Evolutionary conservation across 2,113 vertebrate species (phyloP).

Genomic region (Syngnathus scovelli): DNA sequence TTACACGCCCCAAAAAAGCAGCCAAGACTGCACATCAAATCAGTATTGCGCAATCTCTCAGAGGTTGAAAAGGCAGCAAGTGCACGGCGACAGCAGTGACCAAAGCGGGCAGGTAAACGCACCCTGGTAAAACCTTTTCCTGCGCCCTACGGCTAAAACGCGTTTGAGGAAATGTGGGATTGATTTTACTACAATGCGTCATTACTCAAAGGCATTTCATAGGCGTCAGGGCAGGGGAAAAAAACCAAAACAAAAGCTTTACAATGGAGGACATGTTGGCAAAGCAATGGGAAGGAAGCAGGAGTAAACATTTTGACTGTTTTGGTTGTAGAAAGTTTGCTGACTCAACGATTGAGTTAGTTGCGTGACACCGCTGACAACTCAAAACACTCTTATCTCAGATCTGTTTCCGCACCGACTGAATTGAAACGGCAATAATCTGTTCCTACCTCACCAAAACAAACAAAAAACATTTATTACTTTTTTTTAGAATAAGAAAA

Average conservation of each 20-base stretch:
- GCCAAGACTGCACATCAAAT: constrained; percentile 46
- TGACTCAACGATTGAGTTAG: background rate
- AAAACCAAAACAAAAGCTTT: background rate
- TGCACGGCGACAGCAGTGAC: constrained; percentile 22
- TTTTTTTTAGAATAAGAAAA: too few relatives aligned
- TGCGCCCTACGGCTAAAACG: background rate
- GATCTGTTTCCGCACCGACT: background rate
- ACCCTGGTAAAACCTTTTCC: background rate
- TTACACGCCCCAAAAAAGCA: constrained; percentile 38
- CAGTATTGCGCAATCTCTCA: constrained; percentile 46
- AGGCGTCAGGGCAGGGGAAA: background rate
- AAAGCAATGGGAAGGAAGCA: background rate
- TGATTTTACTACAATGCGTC: background rate
- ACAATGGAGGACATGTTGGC: background rate
- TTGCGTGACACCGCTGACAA: too few relatives aligned
- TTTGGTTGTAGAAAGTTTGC: background rate
- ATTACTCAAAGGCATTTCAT: background rate
- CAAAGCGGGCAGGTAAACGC: constrained; percentile 1
- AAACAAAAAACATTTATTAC: too few relatives aligned
- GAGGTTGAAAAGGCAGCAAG: constrained; percentile 48
- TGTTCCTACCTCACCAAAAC: too few relatives aligned
- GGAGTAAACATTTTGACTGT: background rate
- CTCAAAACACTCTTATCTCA: background rate
- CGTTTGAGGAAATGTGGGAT: background rate
- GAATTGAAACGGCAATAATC: background rate